phyloP scores from a whole-genome alignment of 2,888 invertebrate species.

The Microplitis deprimator region DNA sequence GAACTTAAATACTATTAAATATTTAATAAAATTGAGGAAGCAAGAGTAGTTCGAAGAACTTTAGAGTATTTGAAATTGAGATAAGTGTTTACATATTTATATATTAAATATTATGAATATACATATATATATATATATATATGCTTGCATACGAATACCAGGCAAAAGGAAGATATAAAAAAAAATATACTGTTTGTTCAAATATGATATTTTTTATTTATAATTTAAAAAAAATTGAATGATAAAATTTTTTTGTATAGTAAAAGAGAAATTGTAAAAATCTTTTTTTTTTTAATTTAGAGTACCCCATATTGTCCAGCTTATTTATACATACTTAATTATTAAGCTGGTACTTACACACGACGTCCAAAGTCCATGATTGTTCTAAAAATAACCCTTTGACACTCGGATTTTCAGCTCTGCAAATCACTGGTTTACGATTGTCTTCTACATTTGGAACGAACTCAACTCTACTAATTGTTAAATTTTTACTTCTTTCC shows the following conservation, averaged over 20 bases:
- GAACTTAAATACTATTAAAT: neutral
- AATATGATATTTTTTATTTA: too few relatives aligned
- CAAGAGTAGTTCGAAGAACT: neutral
- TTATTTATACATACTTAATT: too few relatives aligned
- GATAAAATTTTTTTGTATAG: too few relatives aligned
- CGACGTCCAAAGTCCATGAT: slow-evolving; percentile 90
- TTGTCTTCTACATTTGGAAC: slow-evolving; percentile 91
- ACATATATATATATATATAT: neutral
- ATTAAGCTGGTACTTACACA: slow-evolving; percentile 80
- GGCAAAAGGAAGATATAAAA: too few relatives aligned
- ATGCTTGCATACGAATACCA: too few relatives aligned
- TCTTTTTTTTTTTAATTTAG: too few relatives aligned
- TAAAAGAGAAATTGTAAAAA: too few relatives aligned
- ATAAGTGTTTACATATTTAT: neutral
- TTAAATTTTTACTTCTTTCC: slow-evolving; percentile 85
- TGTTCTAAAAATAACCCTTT: slow-evolving; percentile 87
- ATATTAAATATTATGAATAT: neutral
- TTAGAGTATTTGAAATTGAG: neutral
- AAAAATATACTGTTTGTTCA: too few relatives aligned
- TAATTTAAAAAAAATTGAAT: too few relatives aligned
- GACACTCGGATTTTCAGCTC: slow-evolving; percentile 92
- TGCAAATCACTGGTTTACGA: slow-evolving; percentile 89
- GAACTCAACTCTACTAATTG: slow-evolving; percentile 89
- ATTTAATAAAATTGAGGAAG: neutral
- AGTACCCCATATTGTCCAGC: too few relatives aligned